Conservation (phyloP, 2,113 vertebrate genomes). For the Bujurquina vittata region DNA sequence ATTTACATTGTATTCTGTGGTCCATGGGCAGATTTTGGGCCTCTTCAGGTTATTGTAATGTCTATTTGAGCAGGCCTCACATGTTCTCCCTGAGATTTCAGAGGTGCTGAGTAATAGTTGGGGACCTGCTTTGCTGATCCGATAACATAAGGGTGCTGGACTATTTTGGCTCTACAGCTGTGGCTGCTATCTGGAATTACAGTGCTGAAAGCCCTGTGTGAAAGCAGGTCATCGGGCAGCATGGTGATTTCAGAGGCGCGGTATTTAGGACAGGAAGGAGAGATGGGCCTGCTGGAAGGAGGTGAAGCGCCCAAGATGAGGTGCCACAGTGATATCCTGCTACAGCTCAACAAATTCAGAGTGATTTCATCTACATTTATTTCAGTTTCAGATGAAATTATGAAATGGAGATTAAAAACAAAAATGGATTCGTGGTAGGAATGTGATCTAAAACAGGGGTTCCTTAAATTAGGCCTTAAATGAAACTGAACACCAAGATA, state of each 20-base stretch:
- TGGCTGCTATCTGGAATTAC: constrained; percentile 67
- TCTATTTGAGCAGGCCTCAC: not conserved
- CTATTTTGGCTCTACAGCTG: constrained; percentile 79
- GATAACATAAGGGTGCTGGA: constrained; percentile 55
- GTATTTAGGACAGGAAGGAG: constrained; percentile 69
- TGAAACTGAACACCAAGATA: not conserved
- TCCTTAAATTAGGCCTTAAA: not conserved
- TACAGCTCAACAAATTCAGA: not conserved
- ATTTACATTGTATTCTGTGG: constrained; percentile 1
- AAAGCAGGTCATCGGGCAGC: constrained; percentile 74
- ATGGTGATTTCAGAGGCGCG: constrained; percentile 55
- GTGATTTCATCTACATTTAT: not conserved
- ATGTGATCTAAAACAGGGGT: constrained; percentile 4
- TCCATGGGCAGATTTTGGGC: constrained; percentile 2
- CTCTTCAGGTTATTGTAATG: not conserved
- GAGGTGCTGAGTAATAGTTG: constrained; percentile 68
- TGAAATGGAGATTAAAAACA: not conserved
- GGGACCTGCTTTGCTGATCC: constrained; percentile 53
- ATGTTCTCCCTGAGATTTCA: constrained; percentile 10
- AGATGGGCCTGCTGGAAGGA: constrained; percentile 32
- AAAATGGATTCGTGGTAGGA: not conserved
- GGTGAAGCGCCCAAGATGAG: constrained; percentile 47
- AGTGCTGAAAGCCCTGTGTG: constrained; percentile 68
- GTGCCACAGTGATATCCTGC: constrained; percentile 20
- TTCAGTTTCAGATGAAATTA: not conserved